These are phyloP conservation scores for Austrolebias charrua DNA, from an alignment of 2,797 vertebrate species.

Conservation along the genomic window DNA sequence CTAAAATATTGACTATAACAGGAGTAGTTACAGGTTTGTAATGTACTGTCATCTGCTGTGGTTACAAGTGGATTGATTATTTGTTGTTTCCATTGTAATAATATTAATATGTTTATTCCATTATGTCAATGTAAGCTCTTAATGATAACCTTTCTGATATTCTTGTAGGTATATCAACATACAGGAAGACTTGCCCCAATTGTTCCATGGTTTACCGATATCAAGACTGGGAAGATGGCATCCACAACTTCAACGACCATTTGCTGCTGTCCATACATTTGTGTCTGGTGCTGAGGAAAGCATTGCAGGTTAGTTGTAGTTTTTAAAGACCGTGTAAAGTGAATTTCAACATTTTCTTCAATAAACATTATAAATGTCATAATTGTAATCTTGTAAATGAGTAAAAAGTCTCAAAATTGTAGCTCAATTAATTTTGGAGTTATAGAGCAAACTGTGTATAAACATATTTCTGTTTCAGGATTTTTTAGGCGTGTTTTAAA, in stretches of 20 bases:
- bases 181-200: constrained; percentile 1
- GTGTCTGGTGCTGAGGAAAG: background rate
- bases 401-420: no score
- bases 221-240: constrained; percentile 8
- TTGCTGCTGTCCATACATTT: background rate
- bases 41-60: background rate
- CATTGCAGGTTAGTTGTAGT: background rate
- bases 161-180: background rate
- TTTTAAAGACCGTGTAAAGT: no score
- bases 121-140: no score
- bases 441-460: no score
- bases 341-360: no score
- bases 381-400: no score
- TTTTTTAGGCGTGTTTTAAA: no score
- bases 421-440: no score
- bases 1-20: background rate
- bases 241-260: constrained; percentile 1
- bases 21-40: constrained; percentile 2
- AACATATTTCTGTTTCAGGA: no score
- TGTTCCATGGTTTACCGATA: background rate
- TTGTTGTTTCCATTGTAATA: background rate
- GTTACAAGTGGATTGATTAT: background rate
- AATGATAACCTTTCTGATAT: no score
- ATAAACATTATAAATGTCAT: no score
- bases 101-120: no score